Base-by-base conservation (phyloP, 1,140 invertebrate species). In the Lutraria rhynchaena region DNA sequence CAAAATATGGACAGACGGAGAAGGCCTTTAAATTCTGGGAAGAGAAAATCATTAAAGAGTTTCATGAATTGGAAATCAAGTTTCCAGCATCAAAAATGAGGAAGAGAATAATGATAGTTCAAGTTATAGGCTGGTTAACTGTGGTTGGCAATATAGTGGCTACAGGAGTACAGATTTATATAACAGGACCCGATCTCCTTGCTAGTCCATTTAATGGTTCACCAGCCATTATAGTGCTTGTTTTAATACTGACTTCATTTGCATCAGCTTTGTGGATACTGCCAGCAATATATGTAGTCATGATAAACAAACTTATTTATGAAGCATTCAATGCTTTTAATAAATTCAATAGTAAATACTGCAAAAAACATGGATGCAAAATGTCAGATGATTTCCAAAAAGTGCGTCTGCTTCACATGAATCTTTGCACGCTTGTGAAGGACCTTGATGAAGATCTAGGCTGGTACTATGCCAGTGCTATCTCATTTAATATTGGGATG, bases 1-100 rank as follows among this genome's bases (percentile, higher is more conserved):
- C 37, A 17, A 75, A 29, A n/a, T 60, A 41, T 46, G 71, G 71
- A 27, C 55, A 75, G 31, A 46, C 44, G 9, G 71, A 75, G 24
- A 61, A 58, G 49, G 57, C 33, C 0, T 75, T 75, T 46, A n/a
- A 60, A 22, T 49, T 60, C 55, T 75, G 71, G 71, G 57, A 75
- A 4, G n/a, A 61, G 19, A 49, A 17, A 29, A 75, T 75, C 31
- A 4, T 46, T 5, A 33, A 55, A 17, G 55, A 44, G 17, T 60
- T 58, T 33, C 1, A 49, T 27, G 55, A 60, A 29, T 53, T 75
- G 29, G 55, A 53, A 27, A 44, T 75, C 13, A 35, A 46, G 17
- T 75, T 37, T 49, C 71, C 71, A 35, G 31, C 19, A 19, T 1
- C 11, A 27, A 58, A 61, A 41, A 1, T 61, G 27, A 60, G 44